Base-by-base conservation (phyloP, 1,140 invertebrate genomes). In the Drosophila pseudoananassae region DNA sequence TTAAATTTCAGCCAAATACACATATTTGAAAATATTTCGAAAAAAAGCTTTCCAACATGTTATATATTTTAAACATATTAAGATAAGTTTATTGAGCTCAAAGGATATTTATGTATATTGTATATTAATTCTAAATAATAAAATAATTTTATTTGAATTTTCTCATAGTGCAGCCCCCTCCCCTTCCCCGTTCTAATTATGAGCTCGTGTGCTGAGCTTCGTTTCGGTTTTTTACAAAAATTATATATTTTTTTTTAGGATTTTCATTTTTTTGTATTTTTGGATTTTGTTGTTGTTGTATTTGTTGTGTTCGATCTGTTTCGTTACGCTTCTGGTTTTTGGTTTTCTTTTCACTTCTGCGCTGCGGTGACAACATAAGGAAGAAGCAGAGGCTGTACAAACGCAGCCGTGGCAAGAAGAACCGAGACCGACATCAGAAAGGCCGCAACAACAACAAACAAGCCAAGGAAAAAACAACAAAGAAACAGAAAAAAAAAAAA, bases 281-380 rank as follows among this genome's bases (percentile, higher is more conserved):
- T 31, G 49, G 9, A 9, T 40, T 38, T 43, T 46, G 54, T 59
- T 46, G 40, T 64, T 61, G 47, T 49, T 59, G 53, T 46, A 58
- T 63, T 49, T 46, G 68, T 66, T 51, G 59, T 31, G 45, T 65
- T 64, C 49, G 57, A 53, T 79, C 65, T 71, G 61, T 66, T 91
- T 91, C 75, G 89, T 83, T 91, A 91, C 89, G 89, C 89, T 91
- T 90, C 89, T 91, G 89, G 83, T 90, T 91, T 91, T 91, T 89
- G 73, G 84, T 71, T 72, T 73, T 83, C 70, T 83, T 83, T 83
- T 83, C 59, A 59, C 66, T 77, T 56, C 49, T 69, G 65, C 43
- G 55, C 55, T 78, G 73, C 77, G 76, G 78, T 78, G 75, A 78
- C 81, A 82, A 83, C 79, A 82, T 78, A 79, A 83, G 77, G 63